Percentiles rank a stretch among this genome's conserved stretches.
Conservation (phyloP, 1,140 invertebrate genomes). For the Pissodes strobi region DNA sequence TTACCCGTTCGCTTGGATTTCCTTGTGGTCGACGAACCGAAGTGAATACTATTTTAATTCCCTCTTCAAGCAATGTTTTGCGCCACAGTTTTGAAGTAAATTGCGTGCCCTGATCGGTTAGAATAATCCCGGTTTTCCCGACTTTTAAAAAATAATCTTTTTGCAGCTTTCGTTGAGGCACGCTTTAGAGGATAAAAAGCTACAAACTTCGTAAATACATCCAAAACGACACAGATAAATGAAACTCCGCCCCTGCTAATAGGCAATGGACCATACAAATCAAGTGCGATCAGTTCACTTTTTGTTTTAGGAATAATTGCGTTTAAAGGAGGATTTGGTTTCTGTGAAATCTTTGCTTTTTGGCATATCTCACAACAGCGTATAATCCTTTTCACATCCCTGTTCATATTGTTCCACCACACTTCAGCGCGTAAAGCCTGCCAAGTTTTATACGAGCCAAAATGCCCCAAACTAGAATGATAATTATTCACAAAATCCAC, state of each 20-base stretch:
- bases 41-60: slow-evolving; percentile 38
- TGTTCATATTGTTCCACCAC: no score
- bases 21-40: slow-evolving; percentile 46
- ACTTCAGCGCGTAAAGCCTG: no score
- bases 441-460: no score
- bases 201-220: no score
- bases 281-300: slow-evolving; percentile 43
- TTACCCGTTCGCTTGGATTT: slow-evolving; percentile 46
- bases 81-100: slow-evolving; percentile 34
- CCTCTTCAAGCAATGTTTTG: slow-evolving; percentile 25
- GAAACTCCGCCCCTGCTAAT: slow-evolving; percentile 30
- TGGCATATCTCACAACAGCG: no score
- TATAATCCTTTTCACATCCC: no score
- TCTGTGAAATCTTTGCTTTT: no score
- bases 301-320: slow-evolving; percentile 25
- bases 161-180: no score
- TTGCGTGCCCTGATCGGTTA: slow-evolving; percentile 39
- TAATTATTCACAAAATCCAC: not conserved
- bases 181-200: no score
- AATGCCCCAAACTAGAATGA: no score
- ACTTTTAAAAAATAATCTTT: slow-evolving; percentile 32
- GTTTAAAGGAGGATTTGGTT: no score
- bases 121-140: slow-evolving; percentile 11
- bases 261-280: slow-evolving; percentile 49
- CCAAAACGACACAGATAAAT: no score